These are phyloP conservation scores for Chesias legatella DNA, from an alignment of 2,888 invertebrate genomes.

Conservation along the genomic window DNA sequence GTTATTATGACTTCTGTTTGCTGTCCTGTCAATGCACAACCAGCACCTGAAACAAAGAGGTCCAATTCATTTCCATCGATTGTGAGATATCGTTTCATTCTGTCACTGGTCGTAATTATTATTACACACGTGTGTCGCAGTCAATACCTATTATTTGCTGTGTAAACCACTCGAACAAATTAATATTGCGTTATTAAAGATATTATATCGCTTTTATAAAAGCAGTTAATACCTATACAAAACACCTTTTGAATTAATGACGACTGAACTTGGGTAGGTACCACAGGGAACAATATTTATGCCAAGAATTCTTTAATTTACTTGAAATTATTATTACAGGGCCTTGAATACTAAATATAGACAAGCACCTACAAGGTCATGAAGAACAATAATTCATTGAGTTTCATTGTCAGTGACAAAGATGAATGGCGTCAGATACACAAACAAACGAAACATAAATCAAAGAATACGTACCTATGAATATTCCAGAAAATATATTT, in stretches of 20 bases:
- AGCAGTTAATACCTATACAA: too few species aligned
- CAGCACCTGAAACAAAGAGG: constrained; percentile 66
- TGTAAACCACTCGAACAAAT: constrained; percentile 21
- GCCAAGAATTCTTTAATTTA: neutral
- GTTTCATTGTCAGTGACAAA: too few species aligned
- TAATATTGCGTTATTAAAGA: constrained; percentile 14
- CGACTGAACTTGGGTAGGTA: constrained; percentile 5
- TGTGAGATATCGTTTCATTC: constrained; percentile 7
- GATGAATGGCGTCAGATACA: constrained; percentile 1
- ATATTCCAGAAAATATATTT: constrained; percentile 74
- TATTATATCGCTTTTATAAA: constrained; percentile 21
- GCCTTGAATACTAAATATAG: too few species aligned
- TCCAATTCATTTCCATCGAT: too few species aligned
- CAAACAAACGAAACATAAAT: constrained; percentile 22
- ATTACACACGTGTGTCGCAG: too few species aligned
- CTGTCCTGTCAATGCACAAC: constrained; percentile 77
- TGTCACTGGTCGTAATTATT: constrained; percentile 12
- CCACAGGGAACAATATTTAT: constrained; percentile 5
- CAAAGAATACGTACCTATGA: constrained; percentile 63
- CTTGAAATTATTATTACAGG: too few species aligned
- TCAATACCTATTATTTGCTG: too few species aligned
- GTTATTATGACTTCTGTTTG: constrained; percentile 80
- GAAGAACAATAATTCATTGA: too few species aligned
- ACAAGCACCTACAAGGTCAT: too few species aligned
- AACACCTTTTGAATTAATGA: constrained; percentile 3